A percentile compares a stretch with the other conserved stretches of the same genome.
These are phyloP conservation scores for Chiridota heheva DNA, from an alignment of 35 echinoderm and acorn worm species.

Conservation along the genomic window DNA sequence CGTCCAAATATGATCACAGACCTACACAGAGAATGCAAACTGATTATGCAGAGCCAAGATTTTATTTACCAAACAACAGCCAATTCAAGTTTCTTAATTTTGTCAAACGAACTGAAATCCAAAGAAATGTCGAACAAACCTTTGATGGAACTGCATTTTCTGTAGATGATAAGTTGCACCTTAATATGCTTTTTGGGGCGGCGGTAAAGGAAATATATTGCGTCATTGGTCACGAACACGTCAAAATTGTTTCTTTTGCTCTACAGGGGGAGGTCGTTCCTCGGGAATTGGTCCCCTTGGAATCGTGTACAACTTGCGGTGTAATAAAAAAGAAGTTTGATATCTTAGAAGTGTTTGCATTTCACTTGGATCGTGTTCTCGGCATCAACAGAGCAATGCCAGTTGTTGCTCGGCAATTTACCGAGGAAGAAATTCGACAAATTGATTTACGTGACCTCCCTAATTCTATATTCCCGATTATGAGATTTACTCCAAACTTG, in stretches of 20 bases:
- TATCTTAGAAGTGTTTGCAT: conserved; percentile 31
- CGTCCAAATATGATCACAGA: no score
- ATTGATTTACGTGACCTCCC: background rate
- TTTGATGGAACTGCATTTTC: conserved; percentile 13
- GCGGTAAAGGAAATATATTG: conserved; percentile 29
- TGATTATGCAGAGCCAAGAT: conserved; percentile 8
- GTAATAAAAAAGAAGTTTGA: conserved; percentile 2
- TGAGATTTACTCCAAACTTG: conserved; percentile 25
- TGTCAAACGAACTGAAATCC: background rate
- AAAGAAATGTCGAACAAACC: background rate
- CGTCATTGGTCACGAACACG: background rate
- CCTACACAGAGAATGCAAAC: no score
- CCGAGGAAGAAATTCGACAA: background rate
- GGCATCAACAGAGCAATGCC: conserved; percentile 21
- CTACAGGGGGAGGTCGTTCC: background rate
- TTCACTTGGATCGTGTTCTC: conserved; percentile 25
- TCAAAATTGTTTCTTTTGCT: conserved; percentile 32
- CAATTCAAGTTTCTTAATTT: conserved; percentile 34
- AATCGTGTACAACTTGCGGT: conserved; percentile 27
- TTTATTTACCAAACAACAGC: background rate
- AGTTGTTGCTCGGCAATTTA: conserved; percentile 1
- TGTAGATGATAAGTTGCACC: background rate
- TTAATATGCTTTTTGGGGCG: conserved; percentile 1
- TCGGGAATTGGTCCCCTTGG: background rate
- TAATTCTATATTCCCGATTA: background rate